A percentile compares a stretch with the other conserved stretches of the same genome.
Conservation (phyloP, 2,113 vertebrate species). For the Saccopteryx leptura region DNA sequence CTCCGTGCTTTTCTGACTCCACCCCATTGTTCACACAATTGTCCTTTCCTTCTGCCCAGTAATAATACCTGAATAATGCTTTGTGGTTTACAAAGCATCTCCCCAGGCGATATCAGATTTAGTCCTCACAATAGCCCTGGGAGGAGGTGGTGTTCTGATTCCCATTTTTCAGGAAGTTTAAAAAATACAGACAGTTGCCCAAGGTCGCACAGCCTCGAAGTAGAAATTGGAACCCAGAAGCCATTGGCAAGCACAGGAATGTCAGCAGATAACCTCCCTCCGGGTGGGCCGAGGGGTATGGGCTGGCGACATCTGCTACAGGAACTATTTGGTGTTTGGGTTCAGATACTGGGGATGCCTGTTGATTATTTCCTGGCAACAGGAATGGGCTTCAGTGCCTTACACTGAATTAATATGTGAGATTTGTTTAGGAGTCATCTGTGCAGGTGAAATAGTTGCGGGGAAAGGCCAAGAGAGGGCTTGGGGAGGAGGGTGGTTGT, state of each 20-base stretch:
- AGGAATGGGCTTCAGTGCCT: neutral
- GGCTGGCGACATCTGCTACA: neutral
- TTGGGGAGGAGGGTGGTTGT: neutral
- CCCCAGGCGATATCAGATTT: neutral
- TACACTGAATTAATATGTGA: neutral
- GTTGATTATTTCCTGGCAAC: neutral
- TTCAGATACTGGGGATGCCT: neutral
- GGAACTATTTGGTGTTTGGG: neutral
- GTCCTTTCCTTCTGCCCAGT: neutral
- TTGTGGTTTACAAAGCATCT: neutral
- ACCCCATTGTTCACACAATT: neutral
- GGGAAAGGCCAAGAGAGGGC: neutral
- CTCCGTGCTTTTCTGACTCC: neutral
- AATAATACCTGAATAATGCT: neutral
- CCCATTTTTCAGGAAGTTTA: neutral
- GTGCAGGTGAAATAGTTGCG: neutral
- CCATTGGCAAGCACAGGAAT: neutral
- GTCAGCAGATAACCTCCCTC: neutral
- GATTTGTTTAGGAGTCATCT: slow-evolving; percentile 24
- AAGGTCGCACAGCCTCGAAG: neutral
- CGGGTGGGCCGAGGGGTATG: neutral
- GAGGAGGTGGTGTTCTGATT: neutral
- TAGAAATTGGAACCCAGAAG: slow-evolving; percentile 29
- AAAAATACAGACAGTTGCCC: neutral
- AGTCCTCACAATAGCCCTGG: neutral